Conservation (phyloP, 1,140 invertebrate genomes). For the Camponotus vicinus region DNA sequence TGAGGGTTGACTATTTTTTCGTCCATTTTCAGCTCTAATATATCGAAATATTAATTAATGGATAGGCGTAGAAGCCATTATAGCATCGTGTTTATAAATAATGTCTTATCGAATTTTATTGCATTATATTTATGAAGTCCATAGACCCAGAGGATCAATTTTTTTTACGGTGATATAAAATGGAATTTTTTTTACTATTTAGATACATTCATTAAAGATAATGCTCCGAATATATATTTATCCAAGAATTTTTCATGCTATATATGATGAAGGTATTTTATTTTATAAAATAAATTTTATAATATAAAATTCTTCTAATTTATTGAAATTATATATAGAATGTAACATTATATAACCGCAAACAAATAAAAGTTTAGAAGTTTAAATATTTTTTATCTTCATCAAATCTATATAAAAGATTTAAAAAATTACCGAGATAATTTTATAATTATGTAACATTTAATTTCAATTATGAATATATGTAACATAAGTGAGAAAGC, state of each 20-base stretch:
- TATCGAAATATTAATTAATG: constrained; percentile 11
- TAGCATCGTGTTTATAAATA: background rate
- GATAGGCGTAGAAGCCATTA: constrained; percentile 8
- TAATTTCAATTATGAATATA: background rate
- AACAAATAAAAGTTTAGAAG: background rate
- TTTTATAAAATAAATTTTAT: background rate
- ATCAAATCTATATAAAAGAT: background rate
- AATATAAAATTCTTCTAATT: background rate
- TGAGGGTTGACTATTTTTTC: constrained; percentile 19
- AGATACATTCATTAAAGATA: constrained; percentile 30
- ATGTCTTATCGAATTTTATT: constrained; percentile 7
- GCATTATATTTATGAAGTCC: constrained; percentile 31
- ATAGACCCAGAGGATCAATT: background rate
- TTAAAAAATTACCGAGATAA: background rate
- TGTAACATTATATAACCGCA: background rate
- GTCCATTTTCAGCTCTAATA: constrained; percentile 1
- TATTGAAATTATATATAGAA: background rate
- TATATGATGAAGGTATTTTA: background rate
- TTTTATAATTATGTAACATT: background rate
- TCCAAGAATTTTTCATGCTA: background rate
- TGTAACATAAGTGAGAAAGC: background rate
- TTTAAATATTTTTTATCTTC: background rate
- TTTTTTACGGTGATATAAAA: background rate
- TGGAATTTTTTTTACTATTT: constrained; percentile 6
- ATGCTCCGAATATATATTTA: background rate